Evolutionary conservation across 2,888 invertebrate genomes (phyloP).

Genomic region (Phlogophora meticulosa): DNA sequence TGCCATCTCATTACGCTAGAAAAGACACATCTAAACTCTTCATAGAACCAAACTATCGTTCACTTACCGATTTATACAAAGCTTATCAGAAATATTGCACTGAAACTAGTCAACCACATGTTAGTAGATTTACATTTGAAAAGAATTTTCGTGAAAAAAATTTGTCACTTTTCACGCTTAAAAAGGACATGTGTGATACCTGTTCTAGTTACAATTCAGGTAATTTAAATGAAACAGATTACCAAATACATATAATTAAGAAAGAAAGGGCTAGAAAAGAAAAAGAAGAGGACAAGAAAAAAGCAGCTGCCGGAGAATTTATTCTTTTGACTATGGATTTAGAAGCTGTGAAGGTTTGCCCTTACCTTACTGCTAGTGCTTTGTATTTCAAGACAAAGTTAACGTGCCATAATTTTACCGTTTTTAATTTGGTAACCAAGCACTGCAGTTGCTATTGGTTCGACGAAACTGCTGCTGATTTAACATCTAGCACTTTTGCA

Average conservation of each 20-base stretch:
- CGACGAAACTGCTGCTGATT: no score
- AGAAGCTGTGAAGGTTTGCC: no score
- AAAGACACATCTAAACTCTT: constrained; percentile 8
- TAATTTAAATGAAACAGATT: constrained; percentile 5
- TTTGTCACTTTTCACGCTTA: constrained; percentile 4
- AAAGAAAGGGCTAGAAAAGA: no score
- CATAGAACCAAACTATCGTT: constrained; percentile 7
- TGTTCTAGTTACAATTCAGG: constrained; percentile 5
- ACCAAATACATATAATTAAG: constrained; percentile 5
- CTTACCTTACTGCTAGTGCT: no score
- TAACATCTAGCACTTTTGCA: no score
- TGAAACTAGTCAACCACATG: constrained; percentile 4
- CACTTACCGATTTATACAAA: constrained; percentile 7
- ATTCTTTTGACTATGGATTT: no score
- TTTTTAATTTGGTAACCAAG: no score
- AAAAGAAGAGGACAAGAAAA: no score
- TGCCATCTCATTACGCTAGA: constrained; percentile 6
- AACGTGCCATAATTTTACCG: no score
- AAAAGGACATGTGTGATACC: constrained; percentile 7
- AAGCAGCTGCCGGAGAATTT: no score
- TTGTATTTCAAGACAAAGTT: no score
- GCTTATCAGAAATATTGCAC: constrained; percentile 5
- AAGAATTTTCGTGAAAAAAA: constrained; percentile 1
- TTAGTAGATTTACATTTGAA: constrained; percentile 15
- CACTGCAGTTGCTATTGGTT: no score